Evolutionary conservation across 2,113 vertebrate species (phyloP).

Genomic region (Illadopsis cleaveri): DNA sequence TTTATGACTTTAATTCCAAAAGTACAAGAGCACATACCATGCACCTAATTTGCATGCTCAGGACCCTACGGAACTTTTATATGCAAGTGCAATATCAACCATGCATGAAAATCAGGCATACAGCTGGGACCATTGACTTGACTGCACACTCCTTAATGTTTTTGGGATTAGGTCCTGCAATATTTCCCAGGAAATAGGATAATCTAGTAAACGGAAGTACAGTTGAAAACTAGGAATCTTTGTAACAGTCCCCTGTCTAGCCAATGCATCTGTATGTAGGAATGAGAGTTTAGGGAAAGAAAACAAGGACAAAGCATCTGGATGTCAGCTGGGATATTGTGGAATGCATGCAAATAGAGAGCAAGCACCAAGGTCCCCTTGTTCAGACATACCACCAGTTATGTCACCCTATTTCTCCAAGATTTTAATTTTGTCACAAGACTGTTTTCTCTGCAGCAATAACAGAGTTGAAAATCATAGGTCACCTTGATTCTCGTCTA

Average conservation of each 20-base stretch:
- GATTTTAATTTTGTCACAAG: neutral
- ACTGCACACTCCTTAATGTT: neutral
- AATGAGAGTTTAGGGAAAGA: neutral
- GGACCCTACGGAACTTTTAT: neutral
- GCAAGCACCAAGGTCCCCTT: neutral
- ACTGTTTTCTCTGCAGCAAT: neutral
- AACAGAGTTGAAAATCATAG: neutral
- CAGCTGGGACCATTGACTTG: neutral
- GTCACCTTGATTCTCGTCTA: neutral
- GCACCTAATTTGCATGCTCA: neutral
- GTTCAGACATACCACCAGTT: neutral
- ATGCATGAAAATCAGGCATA: neutral
- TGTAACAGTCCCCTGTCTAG: neutral
- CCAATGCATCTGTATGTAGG: neutral
- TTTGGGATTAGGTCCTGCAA: neutral
- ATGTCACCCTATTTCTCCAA: neutral
- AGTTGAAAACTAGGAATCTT: neutral
- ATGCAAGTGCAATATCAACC: neutral
- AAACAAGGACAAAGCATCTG: neutral
- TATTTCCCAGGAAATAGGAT: neutral
- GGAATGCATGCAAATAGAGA: neutral
- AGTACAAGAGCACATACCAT: neutral
- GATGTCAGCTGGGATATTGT: neutral
- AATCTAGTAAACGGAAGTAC: neutral
- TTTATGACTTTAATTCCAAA: neutral